Base-by-base conservation (phyloP, 1,140 invertebrate genomes). In the Drosophila parabipectinata region DNA sequence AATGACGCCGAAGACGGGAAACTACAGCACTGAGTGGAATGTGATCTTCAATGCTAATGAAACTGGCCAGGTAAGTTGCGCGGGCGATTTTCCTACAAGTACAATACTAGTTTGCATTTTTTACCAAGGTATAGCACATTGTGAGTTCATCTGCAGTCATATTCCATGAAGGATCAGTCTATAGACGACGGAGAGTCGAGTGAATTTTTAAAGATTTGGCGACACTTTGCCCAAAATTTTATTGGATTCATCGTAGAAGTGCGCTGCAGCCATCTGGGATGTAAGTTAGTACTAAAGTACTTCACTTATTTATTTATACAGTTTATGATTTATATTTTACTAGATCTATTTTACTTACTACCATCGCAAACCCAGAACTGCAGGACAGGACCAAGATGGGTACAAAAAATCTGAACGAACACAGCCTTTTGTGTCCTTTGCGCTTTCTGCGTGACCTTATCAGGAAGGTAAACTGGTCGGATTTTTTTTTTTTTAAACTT, bases 361-460 rank as follows among this genome's bases (percentile, higher is more conserved):
- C 8, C n/a, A 14, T 41, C 39, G 39, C 4, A 14, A 14, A 3
- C 12, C n/a, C 39, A 4, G 39, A 41, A 4, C n/a, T 4, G 0
- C 39, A 21, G 32, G 10, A 10, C 2, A 9, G 7, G 32, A 7
- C 32, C 7, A 34, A 21, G 21, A 78, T 39, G 78, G 18, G 18
- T 18, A 18, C 18, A 18, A 18, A 18, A 18, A 18, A 18, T 18
- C 18, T 18, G 18, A 18, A 18, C 18, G 18, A 18, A 1, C 18
- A 18, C 18, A 18, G 18, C 18, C 18, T 18, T 18, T 18, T 18
- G 18, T 18, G 1, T 18, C 18, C 18, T 18, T 18, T 18, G 18
- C 18, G 18, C 18, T 18, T 18, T 18, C 18, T 18, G 18, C 18
- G 18, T 18, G 18, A 18, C 18, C 18, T 18, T 18, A 18, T 18